phyloP scores from a whole-genome alignment of 2,113 vertebrate species.

The Gobiocypris rarus region DNA sequence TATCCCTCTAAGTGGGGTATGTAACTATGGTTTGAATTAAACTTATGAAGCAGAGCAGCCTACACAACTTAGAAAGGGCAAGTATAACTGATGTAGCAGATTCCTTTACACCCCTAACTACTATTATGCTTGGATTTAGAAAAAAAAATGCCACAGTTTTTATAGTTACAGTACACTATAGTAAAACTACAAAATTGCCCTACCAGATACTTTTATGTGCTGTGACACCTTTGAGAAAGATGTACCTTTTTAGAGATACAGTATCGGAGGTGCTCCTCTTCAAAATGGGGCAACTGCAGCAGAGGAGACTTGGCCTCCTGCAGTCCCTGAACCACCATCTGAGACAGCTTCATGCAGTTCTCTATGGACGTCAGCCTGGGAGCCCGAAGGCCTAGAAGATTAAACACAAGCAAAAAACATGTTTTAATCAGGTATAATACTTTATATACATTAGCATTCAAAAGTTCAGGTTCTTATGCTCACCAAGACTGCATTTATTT shows the following conservation, averaged over 20 bases:
- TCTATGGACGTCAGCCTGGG: slow-evolving; percentile 94
- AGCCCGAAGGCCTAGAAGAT: slow-evolving; percentile 83
- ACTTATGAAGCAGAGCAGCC: no score
- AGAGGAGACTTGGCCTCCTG: slow-evolving; percentile 95
- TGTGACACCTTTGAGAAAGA: neutral
- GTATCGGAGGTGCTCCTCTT: slow-evolving; percentile 93
- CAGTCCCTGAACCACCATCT: slow-evolving; percentile 96
- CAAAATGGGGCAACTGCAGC: slow-evolving; percentile 94
- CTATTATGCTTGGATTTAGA: no score
- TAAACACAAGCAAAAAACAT: neutral
- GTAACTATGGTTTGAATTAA: no score
- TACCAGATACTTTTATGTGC: neutral
- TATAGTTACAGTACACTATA: neutral
- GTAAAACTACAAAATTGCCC: no score
- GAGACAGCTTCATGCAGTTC: slow-evolving; percentile 98
- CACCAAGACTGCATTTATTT: neutral
- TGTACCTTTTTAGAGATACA: slow-evolving; percentile 81
- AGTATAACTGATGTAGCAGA: no score
- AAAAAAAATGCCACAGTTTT: neutral
- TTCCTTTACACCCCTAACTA: no score
- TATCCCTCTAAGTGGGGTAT: no score
- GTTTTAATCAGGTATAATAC: neutral
- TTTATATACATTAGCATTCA: neutral
- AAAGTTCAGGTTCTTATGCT: neutral
- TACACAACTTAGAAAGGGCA: no score